Percentiles rank a stretch among this genome's conserved stretches.
phyloP scores from a whole-genome alignment of 2,797 vertebrate genomes.

The Phoebastria nigripes region DNA sequence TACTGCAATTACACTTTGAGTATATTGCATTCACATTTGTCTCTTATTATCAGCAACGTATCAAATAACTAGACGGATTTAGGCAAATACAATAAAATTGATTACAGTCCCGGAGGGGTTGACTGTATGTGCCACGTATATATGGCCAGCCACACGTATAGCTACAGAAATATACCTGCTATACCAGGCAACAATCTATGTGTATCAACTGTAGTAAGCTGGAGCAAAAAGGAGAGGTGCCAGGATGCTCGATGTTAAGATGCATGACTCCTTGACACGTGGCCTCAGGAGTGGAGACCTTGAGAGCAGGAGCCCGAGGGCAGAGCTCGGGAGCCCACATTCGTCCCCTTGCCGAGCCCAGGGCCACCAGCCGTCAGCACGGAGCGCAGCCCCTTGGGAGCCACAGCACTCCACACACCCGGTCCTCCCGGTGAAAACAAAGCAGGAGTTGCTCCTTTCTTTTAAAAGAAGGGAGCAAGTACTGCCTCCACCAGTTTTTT shows the following conservation, averaged over 20 bases:
- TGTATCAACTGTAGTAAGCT: neutral
- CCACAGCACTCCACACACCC: rapidly evolving
- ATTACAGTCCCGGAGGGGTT: neutral
- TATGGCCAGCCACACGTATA: rapidly evolving
- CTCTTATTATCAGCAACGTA: neutral
- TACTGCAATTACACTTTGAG: neutral
- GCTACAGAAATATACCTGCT: neutral
- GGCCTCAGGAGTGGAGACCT: neutral
- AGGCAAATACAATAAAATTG: neutral
- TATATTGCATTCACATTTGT: neutral
- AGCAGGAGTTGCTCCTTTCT: neutral
- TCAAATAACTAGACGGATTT: neutral
- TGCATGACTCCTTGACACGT: rapidly evolving
- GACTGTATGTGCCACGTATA: rapidly evolving
- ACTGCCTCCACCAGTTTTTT: neutral
- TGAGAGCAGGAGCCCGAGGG: no score
- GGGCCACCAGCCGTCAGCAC: neutral
- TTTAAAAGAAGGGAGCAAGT: neutral
- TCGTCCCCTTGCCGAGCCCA: rapidly evolving
- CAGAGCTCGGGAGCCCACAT: neutral
- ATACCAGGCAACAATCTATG: neutral
- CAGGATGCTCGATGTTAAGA: neutral
- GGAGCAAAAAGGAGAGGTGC: neutral
- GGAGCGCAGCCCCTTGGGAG: neutral
- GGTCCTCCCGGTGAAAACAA: rapidly evolving